Evolutionary conservation across 2,797 vertebrate species (phyloP), one percentile per base, ranked within the genome.

Genomic region (Fundulus diaphanus): DNA sequence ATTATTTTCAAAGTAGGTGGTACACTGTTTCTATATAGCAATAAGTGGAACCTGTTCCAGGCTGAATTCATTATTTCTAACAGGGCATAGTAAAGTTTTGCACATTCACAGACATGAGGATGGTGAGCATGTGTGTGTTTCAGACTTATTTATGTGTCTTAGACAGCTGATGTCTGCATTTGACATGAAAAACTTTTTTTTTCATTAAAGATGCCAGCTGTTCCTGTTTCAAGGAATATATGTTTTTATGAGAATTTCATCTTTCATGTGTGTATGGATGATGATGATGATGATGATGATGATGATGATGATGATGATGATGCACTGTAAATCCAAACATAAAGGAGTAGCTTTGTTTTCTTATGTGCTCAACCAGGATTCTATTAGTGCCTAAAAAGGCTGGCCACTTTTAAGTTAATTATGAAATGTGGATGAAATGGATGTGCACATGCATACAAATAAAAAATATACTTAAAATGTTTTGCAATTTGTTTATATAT

Each of bases 141-240:
- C 73, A 77, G 46, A 76, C 83, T 85, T 80, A 92, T 91, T 92
- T 93, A 91, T 91, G 74, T 85, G 70, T 88, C 76, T 63, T 77
- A 83, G 84, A 92, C 83, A 89, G 89, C 81, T 92, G 89, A 91
- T 88, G 92, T 92, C 86, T 61, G 87, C 84, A 83, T 93, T 92
- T 76, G 73, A 85, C 90, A 82, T 91, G 81, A 87, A 82, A 57
- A 93, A 77, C 83, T 94, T 93, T 94, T 94, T 91, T 94, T 95
- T 92, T 94, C 79, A 92, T 90, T 92, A 95, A 94, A 94, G 92
- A 89, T 90, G 79, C 83, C 78, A 90, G 90, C 94, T 78, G 44
- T 95, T 96, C 94, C 95, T 96, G 95, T 96, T 96, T 95, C 92
- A 96, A 95, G 95, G 94, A 95, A 95, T 92, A 89, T 67, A 66